A percentile compares a stretch with the other conserved stretches of the same genome.
phyloP scores from a whole-genome alignment of 2,797 vertebrate genomes.

The Pangasius sanitwongsei region DNA sequence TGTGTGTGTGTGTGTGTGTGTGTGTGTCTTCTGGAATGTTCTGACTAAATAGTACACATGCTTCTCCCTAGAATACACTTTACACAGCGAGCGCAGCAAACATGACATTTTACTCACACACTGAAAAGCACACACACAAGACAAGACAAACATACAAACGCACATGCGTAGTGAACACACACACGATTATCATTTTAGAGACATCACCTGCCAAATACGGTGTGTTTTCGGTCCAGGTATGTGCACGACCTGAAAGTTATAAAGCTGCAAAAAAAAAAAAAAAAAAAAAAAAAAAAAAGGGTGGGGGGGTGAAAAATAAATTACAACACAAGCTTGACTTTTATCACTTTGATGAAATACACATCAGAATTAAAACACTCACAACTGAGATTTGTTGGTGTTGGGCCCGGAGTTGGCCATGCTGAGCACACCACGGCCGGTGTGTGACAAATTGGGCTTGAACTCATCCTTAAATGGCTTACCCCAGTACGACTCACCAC shows the following conservation, averaged over 20 bases:
- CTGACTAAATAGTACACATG: conserved; percentile 41
- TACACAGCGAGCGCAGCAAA: conserved; percentile 42
- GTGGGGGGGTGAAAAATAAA: neutral
- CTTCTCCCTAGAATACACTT: conserved; percentile 35
- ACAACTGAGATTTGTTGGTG: conserved; percentile 98
- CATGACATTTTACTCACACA: conserved; percentile 28
- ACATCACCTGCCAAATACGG: conserved; percentile 90
- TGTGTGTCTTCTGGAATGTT: conserved; percentile 43
- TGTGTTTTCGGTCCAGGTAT: conserved; percentile 94
- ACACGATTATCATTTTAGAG: neutral
- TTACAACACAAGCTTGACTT: neutral
- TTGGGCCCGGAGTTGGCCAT: conserved; percentile 98
- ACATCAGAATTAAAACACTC: conserved; percentile 67
- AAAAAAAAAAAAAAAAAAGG: neutral
- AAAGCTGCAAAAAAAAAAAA: conserved; percentile 76
- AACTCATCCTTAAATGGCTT: conserved; percentile 95
- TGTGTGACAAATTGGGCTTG: conserved; percentile 91
- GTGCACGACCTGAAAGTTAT: conserved; percentile 95
- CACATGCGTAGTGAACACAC: neutral
- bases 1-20: neutral
- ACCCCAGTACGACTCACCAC: conserved; percentile 93
- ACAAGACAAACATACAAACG: neutral
- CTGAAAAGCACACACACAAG: neutral
- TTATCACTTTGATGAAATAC: neutral
- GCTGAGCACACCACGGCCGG: conserved; percentile 91